These are phyloP conservation scores for Drosophila suzukii DNA, from an alignment of 1,140 invertebrate genomes.

Conservation along the genomic window DNA sequence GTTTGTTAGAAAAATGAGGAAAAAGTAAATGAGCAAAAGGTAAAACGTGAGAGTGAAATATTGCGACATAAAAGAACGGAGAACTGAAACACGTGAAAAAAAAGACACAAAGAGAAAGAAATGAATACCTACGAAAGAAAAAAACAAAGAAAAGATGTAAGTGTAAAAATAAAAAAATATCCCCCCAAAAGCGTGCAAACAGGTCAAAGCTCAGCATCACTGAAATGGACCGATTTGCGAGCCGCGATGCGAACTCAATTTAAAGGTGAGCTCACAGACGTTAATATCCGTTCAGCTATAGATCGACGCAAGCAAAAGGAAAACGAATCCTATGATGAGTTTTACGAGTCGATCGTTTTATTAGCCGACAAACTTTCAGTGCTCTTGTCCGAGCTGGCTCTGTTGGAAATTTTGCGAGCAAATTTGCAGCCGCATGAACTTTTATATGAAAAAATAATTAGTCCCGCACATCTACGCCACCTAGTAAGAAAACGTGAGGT, in stretches of 20 bases:
- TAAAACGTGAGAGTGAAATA: too few species aligned
- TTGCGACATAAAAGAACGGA: too few species aligned
- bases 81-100: too few species aligned
- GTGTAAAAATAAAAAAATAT: too few species aligned
- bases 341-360: constrained; percentile 1
- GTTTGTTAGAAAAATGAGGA: too few species aligned
- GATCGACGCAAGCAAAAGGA: constrained; percentile 13
- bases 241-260: not conserved
- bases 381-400: not conserved
- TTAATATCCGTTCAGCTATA: constrained; percentile 3
- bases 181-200: not conserved
- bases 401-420: not conserved
- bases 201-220: not conserved
- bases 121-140: too few species aligned
- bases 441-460: not conserved
- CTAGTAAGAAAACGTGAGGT: constrained; percentile 5
- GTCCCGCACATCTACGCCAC: not conserved
- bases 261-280: not conserved
- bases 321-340: constrained; percentile 14
- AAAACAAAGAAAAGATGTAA: too few species aligned
- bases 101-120: too few species aligned
- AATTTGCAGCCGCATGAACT: constrained; percentile 8
- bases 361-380: constrained; percentile 6
- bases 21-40: too few species aligned
- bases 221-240: not conserved